Base-by-base conservation (phyloP, 2,797 vertebrate genomes). In the Silurus aristotelis region DNA sequence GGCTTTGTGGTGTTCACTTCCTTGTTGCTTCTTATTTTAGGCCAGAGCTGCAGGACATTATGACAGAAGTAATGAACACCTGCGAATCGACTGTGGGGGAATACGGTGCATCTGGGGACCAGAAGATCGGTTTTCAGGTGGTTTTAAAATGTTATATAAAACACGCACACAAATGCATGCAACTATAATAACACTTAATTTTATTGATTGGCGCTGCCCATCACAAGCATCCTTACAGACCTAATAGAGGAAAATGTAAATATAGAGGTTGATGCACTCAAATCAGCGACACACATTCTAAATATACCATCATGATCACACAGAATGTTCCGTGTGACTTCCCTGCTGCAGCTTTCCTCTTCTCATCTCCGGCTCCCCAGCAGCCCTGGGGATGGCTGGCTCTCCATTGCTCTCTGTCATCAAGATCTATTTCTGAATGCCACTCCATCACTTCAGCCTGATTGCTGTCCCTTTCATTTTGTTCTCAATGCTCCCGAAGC, bases 61-160 rank as follows among this genome's bases (percentile, higher is more conserved):
- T 96, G 95, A 95, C 95, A 6, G 93, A 96, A 89, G 94, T 96
- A 89, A 94, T 95, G 90, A 95, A 94, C 87, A 95, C 93, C 87
- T 94, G 95, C 82, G 95, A 96, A 79, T 89, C 95, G 0, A 89
- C 90, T 12, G 95, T 96, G 92, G 95, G 95, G 89, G 90, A 91
- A 86, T 92, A 89, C 60, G 66, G 87, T 66, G 90, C 94, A 80
- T 90, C 94, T 9, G 95, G 93, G 84, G 94, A 95, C 13, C 94
- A 94, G 72, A 91, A 91, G 12, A 92, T 93, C 83, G 90, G 94
- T 80, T 91, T 94, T 84, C 96, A 96, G 95, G 96, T 96, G 91
- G 86, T 52, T 84, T 27, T 60, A 80, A 1, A 0, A 14, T 7
- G 10, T 80, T 64, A 43, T 14, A 80, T 75, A 19, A 60, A 27